A percentile compares a stretch with the other conserved stretches of the same genome.
phyloP scores from a whole-genome alignment of 23 tunicate species.

The Ciona savignyi region DNA sequence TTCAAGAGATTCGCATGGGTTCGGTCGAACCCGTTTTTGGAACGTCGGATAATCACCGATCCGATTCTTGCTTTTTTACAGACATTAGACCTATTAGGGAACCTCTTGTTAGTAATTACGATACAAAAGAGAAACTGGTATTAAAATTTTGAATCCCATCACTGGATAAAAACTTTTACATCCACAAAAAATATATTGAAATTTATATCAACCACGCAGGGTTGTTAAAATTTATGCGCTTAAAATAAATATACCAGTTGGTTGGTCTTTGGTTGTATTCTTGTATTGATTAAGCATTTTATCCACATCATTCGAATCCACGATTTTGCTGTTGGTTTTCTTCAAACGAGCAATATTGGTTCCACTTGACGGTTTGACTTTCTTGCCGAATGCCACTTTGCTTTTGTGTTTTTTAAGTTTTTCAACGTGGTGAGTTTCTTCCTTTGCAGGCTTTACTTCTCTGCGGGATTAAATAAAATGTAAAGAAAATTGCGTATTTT shows the following conservation, averaged over 20 bases:
- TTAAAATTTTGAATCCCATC: no score
- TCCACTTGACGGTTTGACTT: slow-evolving; percentile 14
- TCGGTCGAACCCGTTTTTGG: no score
- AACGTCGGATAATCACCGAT: no score
- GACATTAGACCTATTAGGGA: no score
- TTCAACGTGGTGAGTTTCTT: slow-evolving; percentile 17
- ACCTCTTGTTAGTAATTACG: no score
- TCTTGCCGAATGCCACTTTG: slow-evolving; percentile 31
- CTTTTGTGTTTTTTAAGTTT: slow-evolving; percentile 28
- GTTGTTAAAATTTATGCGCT: neutral
- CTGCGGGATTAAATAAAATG: neutral
- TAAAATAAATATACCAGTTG: no score
- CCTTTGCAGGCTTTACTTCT: neutral
- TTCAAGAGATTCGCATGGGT: no score
- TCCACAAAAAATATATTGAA: neutral
- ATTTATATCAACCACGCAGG: no score
- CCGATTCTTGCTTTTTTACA: no score
- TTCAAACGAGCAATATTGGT: neutral
- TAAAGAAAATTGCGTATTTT: neutral
- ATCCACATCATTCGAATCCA: slow-evolving; percentile 51
- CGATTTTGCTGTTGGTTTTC: slow-evolving; percentile 25
- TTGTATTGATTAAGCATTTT: slow-evolving; percentile 45
- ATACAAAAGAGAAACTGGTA: no score
- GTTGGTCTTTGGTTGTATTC: neutral
- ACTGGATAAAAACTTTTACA: neutral